These are phyloP conservation scores for Miopithecus talapoin DNA, from an alignment of 2,797 vertebrate genomes.

Conservation along the genomic window DNA sequence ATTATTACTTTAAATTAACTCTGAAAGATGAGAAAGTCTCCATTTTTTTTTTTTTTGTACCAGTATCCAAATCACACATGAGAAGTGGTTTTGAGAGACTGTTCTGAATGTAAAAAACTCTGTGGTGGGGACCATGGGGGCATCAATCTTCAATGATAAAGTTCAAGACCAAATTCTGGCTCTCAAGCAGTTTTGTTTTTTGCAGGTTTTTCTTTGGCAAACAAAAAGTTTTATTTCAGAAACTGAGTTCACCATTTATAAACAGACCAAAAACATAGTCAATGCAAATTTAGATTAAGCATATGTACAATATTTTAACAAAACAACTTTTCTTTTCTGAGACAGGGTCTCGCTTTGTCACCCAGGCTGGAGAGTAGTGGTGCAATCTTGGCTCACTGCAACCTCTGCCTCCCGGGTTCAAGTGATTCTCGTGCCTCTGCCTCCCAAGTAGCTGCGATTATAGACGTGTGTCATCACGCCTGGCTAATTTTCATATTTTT, in stretches of 20 bases:
- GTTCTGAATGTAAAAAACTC: not conserved
- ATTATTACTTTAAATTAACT: not conserved
- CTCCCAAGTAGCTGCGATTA: too few relatives aligned
- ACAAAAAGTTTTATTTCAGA: slow-evolving; percentile 90
- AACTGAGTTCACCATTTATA: slow-evolving; percentile 88
- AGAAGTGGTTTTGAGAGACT: not conserved
- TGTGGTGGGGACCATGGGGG: not conserved
- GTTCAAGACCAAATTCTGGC: not conserved
- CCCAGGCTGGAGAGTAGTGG: too few relatives aligned
- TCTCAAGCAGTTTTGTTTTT: not conserved
- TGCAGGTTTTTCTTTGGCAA: slow-evolving; percentile 73
- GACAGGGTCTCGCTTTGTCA: too few relatives aligned
- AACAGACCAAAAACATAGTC: slow-evolving; percentile 88
- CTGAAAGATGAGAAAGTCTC: not conserved
- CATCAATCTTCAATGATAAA: not conserved
- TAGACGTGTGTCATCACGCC: too few relatives aligned
- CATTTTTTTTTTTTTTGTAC: not conserved
- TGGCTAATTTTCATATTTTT: too few relatives aligned
- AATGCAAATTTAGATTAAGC: slow-evolving; percentile 85
- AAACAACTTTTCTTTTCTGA: slow-evolving; percentile 64
- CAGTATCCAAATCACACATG: not conserved
- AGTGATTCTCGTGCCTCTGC: too few relatives aligned
- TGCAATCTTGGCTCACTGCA: too few relatives aligned
- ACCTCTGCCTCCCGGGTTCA: too few relatives aligned
- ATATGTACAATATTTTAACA: slow-evolving; percentile 85